These are phyloP conservation scores for Platycnemis pennipes DNA, from an alignment of 2,888 invertebrate species.

Conservation along the genomic window DNA sequence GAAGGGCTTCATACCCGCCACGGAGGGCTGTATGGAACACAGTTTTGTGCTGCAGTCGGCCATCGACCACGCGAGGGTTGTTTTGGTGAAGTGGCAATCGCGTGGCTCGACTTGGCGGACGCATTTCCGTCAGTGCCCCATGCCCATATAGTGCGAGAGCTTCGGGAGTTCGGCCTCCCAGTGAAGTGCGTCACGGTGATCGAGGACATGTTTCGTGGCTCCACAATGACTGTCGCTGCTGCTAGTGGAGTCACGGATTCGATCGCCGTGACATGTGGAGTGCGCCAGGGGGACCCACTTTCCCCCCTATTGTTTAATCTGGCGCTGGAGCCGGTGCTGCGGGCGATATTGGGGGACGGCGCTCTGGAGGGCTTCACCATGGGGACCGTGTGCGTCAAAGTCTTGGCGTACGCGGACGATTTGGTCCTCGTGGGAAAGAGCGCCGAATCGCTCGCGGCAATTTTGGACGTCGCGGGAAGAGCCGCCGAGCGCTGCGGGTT, in stretches of 20 bases:
- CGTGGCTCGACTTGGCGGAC: no score
- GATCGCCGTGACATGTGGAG: no score
- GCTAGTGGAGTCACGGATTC: neutral
- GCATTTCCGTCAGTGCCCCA: constrained; percentile 75
- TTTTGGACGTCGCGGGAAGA: constrained; percentile 59
- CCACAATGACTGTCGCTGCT: constrained; percentile 68
- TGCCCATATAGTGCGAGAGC: constrained; percentile 73
- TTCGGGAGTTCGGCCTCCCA: constrained; percentile 73
- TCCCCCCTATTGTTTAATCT: constrained; percentile 69
- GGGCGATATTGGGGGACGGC: no score
- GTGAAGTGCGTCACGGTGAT: neutral
- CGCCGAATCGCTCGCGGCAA: constrained; percentile 69
- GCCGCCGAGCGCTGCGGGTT: constrained; percentile 73
- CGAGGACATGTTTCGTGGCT: constrained; percentile 49
- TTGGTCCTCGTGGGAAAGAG: constrained; percentile 70
- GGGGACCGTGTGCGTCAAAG: constrained; percentile 4
- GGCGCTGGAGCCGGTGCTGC: no score
- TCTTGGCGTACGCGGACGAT: constrained; percentile 74
- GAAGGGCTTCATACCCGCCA: no score
- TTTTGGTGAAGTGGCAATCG: no score
- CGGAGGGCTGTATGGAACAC: no score
- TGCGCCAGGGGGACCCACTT: constrained; percentile 75
- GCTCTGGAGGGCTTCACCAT: no score
- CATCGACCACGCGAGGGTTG: no score
- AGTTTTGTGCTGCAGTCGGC: no score